A percentile compares a stretch with the other conserved stretches of the same genome.
Conservation (phyloP, 1,140 invertebrate genomes). For the Calycopis cecrops region DNA sequence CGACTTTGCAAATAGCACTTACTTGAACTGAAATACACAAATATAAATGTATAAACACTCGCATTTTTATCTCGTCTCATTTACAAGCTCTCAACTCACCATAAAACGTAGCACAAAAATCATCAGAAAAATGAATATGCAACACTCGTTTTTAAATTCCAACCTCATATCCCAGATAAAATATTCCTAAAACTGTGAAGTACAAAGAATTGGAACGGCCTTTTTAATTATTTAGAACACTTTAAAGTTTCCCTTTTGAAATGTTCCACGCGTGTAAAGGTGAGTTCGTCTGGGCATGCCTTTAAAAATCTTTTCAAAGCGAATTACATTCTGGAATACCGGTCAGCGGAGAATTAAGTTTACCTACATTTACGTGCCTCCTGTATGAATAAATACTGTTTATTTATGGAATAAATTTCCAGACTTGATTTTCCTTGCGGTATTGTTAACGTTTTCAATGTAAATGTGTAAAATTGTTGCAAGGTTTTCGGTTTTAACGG, state of each 20-base stretch:
- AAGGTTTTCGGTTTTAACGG: neutral
- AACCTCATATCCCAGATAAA: conserved; percentile 5
- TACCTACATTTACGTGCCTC: too few species aligned
- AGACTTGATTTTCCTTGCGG: neutral
- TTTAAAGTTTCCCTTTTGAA: conserved; percentile 6
- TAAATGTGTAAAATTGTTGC: neutral
- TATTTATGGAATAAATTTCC: neutral
- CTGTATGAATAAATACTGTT: neutral
- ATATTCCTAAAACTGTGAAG: neutral
- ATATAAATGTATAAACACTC: too few species aligned
- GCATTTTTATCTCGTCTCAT: too few species aligned
- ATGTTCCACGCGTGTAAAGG: neutral
- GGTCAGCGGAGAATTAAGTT: neutral
- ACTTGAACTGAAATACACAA: too few species aligned
- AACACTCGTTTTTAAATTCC: neutral
- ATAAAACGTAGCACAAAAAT: too few species aligned
- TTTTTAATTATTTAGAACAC: conserved; percentile 7
- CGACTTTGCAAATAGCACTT: too few species aligned
- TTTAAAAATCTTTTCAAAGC: conserved; percentile 9
- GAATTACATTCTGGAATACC: neutral
- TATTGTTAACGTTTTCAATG: conserved; percentile 4
- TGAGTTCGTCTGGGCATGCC: neutral
- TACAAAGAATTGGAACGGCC: neutral
- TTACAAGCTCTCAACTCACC: too few species aligned
- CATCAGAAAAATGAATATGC: too few species aligned